Evolutionary conservation across 2,888 invertebrate genomes (phyloP).

Genomic region (Drosophila eohydei): DNA sequence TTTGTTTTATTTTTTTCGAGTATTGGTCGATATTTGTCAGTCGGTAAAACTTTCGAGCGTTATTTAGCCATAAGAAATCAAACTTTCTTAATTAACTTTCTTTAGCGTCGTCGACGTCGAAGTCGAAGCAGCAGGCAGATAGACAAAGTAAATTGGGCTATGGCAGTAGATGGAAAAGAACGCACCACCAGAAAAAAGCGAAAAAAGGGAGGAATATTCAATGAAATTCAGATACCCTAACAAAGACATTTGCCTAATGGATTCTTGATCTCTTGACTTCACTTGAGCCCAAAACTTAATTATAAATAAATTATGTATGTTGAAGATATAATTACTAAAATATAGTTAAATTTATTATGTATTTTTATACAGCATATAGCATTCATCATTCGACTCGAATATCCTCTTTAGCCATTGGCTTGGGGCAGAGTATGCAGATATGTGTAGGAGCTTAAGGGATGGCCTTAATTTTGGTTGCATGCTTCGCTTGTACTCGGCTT

Average conservation of each 20-base stretch:
- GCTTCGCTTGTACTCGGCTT: not conserved
- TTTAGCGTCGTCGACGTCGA: conserved; percentile 52
- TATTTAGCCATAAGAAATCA: conserved; percentile 80
- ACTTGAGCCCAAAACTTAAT: not conserved
- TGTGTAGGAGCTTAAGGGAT: conserved; percentile 27
- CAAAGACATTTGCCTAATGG: not conserved
- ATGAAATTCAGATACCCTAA: conserved; percentile 5
- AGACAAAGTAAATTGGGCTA: conserved; percentile 61
- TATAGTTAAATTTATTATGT: not conserved
- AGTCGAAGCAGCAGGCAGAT: conserved; percentile 30
- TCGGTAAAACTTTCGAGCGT: conserved; percentile 75
- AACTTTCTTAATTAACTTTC: conserved; percentile 79
- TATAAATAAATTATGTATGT: not conserved
- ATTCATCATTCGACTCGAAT: not conserved
- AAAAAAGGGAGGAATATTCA: not conserved
- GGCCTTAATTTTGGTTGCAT: conserved; percentile 21
- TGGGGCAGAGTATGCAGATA: conserved; percentile 3
- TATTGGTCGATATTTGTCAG: conserved; percentile 79
- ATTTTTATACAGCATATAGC: not conserved
- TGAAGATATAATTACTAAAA: not conserved
- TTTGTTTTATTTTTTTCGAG: conserved; percentile 51
- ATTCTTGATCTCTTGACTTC: not conserved
- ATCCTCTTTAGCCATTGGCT: not conserved
- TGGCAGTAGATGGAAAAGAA: conserved; percentile 31
- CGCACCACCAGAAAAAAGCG: conserved; percentile 12